Percentiles rank a stretch among this genome's conserved stretches.
Evolutionary conservation across 1,140 invertebrate genomes (phyloP).

Genomic region (Saccostrea cuccullata): DNA sequence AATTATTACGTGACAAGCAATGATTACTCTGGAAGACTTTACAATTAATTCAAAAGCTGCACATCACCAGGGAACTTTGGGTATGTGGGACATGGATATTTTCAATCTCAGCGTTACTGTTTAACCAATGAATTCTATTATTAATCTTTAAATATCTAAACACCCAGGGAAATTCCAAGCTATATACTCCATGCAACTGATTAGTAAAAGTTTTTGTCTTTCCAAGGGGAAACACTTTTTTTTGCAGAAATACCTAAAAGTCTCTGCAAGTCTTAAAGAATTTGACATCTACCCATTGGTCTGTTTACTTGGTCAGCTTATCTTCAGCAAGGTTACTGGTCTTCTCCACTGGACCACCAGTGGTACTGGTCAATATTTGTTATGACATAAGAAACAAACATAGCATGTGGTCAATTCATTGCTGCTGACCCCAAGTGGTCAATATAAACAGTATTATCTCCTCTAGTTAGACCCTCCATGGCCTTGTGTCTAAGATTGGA

Average conservation of each 20-base stretch:
- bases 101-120: neutral
- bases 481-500: neutral
- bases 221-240: neutral
- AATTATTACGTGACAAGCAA: neutral
- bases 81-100: neutral
- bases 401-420: neutral
- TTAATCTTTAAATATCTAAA: neutral
- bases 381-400: constrained; percentile 24
- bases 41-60: neutral
- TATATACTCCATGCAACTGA: neutral
- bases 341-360: constrained; percentile 2
- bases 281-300: neutral
- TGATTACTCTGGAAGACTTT: neutral
- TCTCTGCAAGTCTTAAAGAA: too few relatives aligned
- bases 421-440: neutral
- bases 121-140: neutral
- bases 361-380: constrained; percentile 5
- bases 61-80: neutral
- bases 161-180: neutral
- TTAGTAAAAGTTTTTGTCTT: neutral
- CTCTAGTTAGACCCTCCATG: neutral
- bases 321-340: neutral
- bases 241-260: neutral
- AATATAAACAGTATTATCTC: neutral
- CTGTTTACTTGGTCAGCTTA: neutral